These are phyloP conservation scores for Diogma glabrata DNA, from an alignment of 2,888 invertebrate species.

Conservation along the genomic window DNA sequence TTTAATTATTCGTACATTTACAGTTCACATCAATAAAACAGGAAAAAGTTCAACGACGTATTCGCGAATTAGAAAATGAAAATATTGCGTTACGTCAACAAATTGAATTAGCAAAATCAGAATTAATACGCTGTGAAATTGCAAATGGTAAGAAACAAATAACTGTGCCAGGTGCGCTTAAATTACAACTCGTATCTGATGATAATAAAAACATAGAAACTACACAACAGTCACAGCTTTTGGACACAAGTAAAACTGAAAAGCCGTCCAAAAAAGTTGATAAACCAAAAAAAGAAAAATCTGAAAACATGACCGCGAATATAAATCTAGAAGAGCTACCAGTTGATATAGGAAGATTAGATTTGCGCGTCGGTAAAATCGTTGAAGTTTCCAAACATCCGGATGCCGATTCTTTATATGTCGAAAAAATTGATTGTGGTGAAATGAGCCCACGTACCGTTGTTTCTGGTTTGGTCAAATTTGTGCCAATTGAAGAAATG, in stretches of 20 bases:
- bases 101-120: conserved; percentile 49
- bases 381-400: conserved; percentile 70
- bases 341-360: conserved; percentile 63
- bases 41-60: conserved; percentile 38
- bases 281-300: conserved; percentile 39
- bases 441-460: conserved; percentile 54
- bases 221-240: conserved; percentile 7
- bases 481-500: conserved; percentile 78
- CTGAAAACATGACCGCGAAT: conserved; percentile 24
- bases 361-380: conserved; percentile 76
- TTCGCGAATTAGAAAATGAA: conserved; percentile 45
- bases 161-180: conserved; percentile 41
- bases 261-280: conserved; percentile 30
- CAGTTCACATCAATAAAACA: conserved; percentile 40
- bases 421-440: conserved; percentile 79
- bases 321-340: conserved; percentile 44
- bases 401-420: conserved; percentile 77
- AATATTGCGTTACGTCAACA: conserved; percentile 48
- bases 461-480: conserved; percentile 80
- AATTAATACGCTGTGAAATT: conserved; percentile 52
- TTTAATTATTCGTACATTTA: conserved; percentile 18
- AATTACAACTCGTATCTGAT: too few relatives aligned
- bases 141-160: conserved; percentile 59
- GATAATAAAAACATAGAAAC: too few relatives aligned
- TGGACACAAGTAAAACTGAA: conserved; percentile 20